A percentile compares a stretch with the other conserved stretches of the same genome.
Conservation (phyloP, 2,888 invertebrate species). For the Microctonus brassicae region DNA sequence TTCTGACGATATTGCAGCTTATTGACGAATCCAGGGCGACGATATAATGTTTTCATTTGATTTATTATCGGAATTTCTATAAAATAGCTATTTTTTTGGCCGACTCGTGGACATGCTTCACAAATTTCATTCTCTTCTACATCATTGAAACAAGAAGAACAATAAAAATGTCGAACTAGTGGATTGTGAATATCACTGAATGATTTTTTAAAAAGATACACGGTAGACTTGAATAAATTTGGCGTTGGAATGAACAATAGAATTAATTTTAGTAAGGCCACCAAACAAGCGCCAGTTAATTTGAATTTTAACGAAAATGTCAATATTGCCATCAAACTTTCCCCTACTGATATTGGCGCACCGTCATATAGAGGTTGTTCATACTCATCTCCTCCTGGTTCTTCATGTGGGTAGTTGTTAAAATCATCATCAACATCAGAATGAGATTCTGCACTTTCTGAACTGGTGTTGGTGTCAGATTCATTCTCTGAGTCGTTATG, state of each 20-base stretch:
- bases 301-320: conserved; percentile 6
- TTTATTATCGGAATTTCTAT: conserved; percentile 38
- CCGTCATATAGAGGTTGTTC: conserved; percentile 20
- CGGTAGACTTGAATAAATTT: conserved; percentile 22
- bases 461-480: too few relatives aligned
- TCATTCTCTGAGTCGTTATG: too few relatives aligned
- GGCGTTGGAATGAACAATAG: conserved; percentile 30
- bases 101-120: conserved; percentile 12
- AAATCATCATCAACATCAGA: too few relatives aligned
- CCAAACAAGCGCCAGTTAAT: not conserved
- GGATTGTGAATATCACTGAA: conserved; percentile 26
- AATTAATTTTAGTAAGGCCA: conserved; percentile 13
- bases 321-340: conserved; percentile 19
- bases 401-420: too few relatives aligned
- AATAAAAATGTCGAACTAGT: conserved; percentile 37
- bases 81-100: conserved; percentile 28
- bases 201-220: conserved; percentile 36
- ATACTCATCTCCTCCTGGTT: not conserved
- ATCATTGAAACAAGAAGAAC: conserved; percentile 28
- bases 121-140: conserved; percentile 18
- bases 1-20: conserved; percentile 25
- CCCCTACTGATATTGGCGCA: conserved; percentile 16
- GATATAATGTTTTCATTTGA: conserved; percentile 37
- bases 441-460: too few relatives aligned
- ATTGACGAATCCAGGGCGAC: conserved; percentile 32